Base-by-base conservation (phyloP, 2,888 invertebrate species). In the Hylaea fasciaria region DNA sequence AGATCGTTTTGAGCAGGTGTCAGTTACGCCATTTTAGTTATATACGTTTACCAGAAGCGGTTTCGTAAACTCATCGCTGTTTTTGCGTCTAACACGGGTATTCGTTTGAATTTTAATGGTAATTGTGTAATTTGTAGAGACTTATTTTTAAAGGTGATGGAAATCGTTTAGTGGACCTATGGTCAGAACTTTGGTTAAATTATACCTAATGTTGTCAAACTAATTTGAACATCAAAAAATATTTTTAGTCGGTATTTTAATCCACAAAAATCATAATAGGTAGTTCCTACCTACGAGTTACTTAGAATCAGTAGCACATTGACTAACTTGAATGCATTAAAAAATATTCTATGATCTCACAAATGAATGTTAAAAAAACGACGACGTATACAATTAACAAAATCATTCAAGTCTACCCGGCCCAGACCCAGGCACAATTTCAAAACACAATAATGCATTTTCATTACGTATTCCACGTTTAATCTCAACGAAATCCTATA, bases 401-500 rank as follows among this genome's bases (percentile, higher is more conserved):
- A 50, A 56, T 41, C 44, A 65, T 44, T 32, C 11, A 48, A 60
- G 48, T 29, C 52, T 40, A 60, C 37, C 53, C 47, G 63, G 43
- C 48, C 17, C 11, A 47, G 59, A 41, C 44, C 54, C 67, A 59
- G 59, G 69, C 64, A 66, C 62, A 69, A 61, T 70, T 63, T 62
- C 67, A 66, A 68, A 69, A 74, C 73, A 77, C 78, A 83, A 82
- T 85, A 84, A 82, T 80, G 77, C 70, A 77, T 82, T 82, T 78
- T 74, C 79, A 89, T 89, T 89, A 87, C 77, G 83, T 84, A 90
- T 90, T 85, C 88, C 80, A 74, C 64, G 74, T 80, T 84, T 86
- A 89, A 89, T 89, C 88, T 87, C 84, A 72, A 85, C 86, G 83
- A 89, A 90, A 90, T 89, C 88, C 83, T 88, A 81, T 86, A 83